Conservation (phyloP, 1,140 invertebrate genomes). For the Ips typographus region DNA sequence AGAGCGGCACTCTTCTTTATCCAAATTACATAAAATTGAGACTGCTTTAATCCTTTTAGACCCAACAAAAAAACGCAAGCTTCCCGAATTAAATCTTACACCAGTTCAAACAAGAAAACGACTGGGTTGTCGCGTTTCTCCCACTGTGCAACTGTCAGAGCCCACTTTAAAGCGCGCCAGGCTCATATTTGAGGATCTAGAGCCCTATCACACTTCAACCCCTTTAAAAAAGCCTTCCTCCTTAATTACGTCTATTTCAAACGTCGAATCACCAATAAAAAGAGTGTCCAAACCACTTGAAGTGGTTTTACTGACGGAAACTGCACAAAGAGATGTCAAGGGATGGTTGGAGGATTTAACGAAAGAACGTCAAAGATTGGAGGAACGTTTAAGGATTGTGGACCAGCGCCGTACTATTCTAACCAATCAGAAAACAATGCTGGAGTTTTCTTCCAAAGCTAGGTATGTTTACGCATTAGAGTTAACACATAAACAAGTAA, state of each 20-base stretch:
- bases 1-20: slow-evolving; percentile 11
- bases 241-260: background rate
- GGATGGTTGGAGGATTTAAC: slow-evolving; percentile 32
- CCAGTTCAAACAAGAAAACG: slow-evolving; percentile 12
- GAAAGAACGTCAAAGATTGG: slow-evolving; percentile 29
- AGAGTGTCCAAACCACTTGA: background rate
- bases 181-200: slow-evolving; percentile 42
- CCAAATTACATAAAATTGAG: background rate
- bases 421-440: slow-evolving; percentile 17
- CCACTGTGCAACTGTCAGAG: slow-evolving; percentile 28
- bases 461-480: slow-evolving; percentile 18
- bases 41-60: too few relatives aligned
- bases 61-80: too few relatives aligned
- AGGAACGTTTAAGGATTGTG: slow-evolving; percentile 37
- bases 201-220: slow-evolving; percentile 16
- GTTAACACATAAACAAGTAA: too few relatives aligned
- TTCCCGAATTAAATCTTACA: too few relatives aligned
- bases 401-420: slow-evolving; percentile 29
- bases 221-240: slow-evolving; percentile 14
- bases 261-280: background rate
- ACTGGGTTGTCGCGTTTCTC: slow-evolving; percentile 32
- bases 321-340: slow-evolving; percentile 22
- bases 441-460: slow-evolving; percentile 14
- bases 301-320: slow-evolving; percentile 22
- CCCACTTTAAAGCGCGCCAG: slow-evolving; percentile 34